Conservation (phyloP, 2,113 vertebrate genomes). For the Sander vitreus region DNA sequence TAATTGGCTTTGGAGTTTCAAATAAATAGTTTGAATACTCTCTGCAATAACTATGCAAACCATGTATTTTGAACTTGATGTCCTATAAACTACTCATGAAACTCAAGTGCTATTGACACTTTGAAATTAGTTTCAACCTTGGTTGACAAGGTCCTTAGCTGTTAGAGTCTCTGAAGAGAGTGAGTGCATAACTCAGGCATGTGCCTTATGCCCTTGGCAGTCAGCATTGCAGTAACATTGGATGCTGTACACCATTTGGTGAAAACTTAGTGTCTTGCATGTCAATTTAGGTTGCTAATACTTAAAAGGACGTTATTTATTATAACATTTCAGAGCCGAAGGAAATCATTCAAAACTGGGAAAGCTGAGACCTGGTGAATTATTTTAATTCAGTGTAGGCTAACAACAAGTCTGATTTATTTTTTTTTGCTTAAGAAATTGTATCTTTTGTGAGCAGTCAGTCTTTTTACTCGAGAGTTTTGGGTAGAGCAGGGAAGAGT, state of each 20-base stretch:
- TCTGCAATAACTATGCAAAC: slow-evolving; percentile 2
- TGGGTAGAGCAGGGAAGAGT: not conserved
- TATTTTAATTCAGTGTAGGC: not conserved
- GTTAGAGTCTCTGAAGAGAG: slow-evolving; percentile 21
- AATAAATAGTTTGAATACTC: not conserved
- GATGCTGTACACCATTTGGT: slow-evolving; percentile 28
- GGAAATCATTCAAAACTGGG: not conserved
- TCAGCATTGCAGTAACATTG: slow-evolving; percentile 30
- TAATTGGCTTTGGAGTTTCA: not conserved
- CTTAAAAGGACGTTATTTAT: slow-evolving; percentile 11
- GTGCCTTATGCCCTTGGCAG: slow-evolving; percentile 34
- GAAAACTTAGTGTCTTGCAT: slow-evolving; percentile 14
- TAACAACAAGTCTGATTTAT: not conserved
- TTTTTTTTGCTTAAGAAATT: not conserved
- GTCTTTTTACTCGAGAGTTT: not conserved
- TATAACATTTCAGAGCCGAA: not conserved
- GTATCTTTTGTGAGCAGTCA: not conserved
- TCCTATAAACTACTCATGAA: slow-evolving; percentile 8
- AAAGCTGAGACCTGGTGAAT: not conserved
- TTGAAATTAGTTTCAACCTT: slow-evolving; percentile 45
- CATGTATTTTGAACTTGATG: slow-evolving; percentile 19
- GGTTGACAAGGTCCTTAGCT: slow-evolving; percentile 37
- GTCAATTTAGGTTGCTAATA: slow-evolving; percentile 25
- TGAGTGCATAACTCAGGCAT: slow-evolving; percentile 23
- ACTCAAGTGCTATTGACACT: slow-evolving; percentile 21